Evolutionary conservation across 1,140 invertebrate species (phyloP).

Genomic region (Macrotrachela quadricornifera): DNA sequence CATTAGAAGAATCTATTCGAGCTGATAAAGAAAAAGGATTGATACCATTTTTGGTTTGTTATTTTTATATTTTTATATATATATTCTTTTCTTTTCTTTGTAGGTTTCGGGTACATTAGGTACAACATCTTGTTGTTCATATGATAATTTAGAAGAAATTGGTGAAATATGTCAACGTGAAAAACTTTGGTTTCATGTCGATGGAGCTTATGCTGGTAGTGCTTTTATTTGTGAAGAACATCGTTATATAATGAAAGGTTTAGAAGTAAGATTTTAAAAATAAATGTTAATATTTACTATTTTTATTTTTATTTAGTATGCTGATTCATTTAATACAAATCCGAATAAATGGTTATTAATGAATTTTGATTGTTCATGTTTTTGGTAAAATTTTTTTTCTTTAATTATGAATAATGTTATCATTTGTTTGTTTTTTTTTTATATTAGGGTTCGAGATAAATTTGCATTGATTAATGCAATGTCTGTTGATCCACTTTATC

Average conservation of each 20-base stretch:
- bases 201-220: slow-evolving; percentile 69
- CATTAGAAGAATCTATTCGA: slow-evolving; percentile 52
- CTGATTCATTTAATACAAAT: slow-evolving; percentile 80
- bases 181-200: slow-evolving; percentile 68
- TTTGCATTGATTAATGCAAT: slow-evolving; percentile 71
- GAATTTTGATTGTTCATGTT: slow-evolving; percentile 71
- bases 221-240: slow-evolving; percentile 84
- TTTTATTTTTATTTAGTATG: slow-evolving; percentile 39
- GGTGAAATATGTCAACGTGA: slow-evolving; percentile 53
- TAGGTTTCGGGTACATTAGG: slow-evolving; percentile 65
- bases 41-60: slow-evolving; percentile 82
- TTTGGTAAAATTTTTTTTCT: too few species aligned
- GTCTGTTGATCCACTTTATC: slow-evolving; percentile 87
- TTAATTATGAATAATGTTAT: not conserved
- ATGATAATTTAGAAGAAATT: slow-evolving; percentile 64
- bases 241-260: slow-evolving; percentile 60
- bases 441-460: slow-evolving; percentile 43
- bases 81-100: too few species aligned
- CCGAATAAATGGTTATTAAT: slow-evolving; percentile 88
- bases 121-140: slow-evolving; percentile 68
- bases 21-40: slow-evolving; percentile 40
- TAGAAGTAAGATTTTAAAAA: slow-evolving; percentile 36
- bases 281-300: not conserved
- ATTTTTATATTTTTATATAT: not conserved
- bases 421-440: not conserved